Evolutionary conservation across 92 coral and sea anemone species (phyloP), one percentile per base, ranked within the genome.

Genomic region (Montipora capitata): DNA sequence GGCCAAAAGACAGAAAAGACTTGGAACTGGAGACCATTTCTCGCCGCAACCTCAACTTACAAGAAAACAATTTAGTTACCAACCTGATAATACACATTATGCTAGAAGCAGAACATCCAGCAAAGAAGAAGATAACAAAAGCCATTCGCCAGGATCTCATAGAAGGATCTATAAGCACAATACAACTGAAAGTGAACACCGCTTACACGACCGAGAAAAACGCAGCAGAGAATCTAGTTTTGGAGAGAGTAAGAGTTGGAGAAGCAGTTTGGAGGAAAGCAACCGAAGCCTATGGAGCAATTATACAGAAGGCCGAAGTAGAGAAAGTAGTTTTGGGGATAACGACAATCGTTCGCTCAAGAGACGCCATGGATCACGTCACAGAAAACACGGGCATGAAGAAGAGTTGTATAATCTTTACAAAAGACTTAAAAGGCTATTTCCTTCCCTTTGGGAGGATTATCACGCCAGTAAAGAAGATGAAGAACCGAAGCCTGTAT

Each of bases 401-500:
- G 87, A 83, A 11, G 87, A 83, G n/a, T 61, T 83, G 40, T 43
- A 62, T 18, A 68, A 83, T 15, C 62, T 83, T 35, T 72, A 72
- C 27, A 42, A 58, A 54, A 72, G 79, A 62, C 63, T 83, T 42
- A 59, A 83, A 18, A 83, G 63, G 45, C 4, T 59, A 11, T 42
- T 72, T 61, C 87, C 62, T 71, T 69, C 45, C 71, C 15, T 17
- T 2, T 59, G 63, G 48, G 72, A 83, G 10, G 59, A 41, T 35
- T 56, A 79, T 13, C 57, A 83, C 27, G 44, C 59, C 61, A 83
- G 43, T 62, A 45, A 17, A 35, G 14, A 11, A 18, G 58, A 51
- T 82, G 72, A 70, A 57, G 72, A 72, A 39, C 72, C 13, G 72
- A 27, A 39, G 4, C 84, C 78, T 40, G 98, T 87, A 2, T 95